A percentile compares a stretch with the other conserved stretches of the same genome.
phyloP scores from a whole-genome alignment of 2,888 invertebrate genomes.

The Embidobia sp. region DNA sequence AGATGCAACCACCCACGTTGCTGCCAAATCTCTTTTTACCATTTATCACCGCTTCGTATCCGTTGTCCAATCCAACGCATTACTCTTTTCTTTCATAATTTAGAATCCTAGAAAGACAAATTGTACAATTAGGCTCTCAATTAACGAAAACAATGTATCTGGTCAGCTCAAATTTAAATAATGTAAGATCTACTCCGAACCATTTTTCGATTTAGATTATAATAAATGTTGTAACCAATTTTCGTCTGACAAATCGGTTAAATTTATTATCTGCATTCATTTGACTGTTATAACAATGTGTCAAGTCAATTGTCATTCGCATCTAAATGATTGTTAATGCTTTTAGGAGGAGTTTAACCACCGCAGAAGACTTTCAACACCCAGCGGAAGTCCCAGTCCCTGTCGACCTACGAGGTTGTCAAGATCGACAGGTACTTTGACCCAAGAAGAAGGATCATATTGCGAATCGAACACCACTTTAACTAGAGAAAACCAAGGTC shows the following conservation, averaged over 20 bases:
- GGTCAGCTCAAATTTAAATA: too few species aligned
- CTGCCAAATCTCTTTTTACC: constrained; percentile 41
- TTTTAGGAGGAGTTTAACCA: constrained; percentile 86
- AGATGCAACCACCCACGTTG: constrained; percentile 72
- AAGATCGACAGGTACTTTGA: constrained; percentile 79
- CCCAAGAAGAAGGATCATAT: constrained; percentile 78
- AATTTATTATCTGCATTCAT: too few species aligned
- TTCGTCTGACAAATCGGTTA: too few species aligned
- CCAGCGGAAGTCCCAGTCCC: constrained; percentile 86
- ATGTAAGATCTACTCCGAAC: too few species aligned
- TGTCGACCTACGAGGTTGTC: constrained; percentile 84
- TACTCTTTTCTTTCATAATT: too few species aligned
- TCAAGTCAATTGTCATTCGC: too few species aligned
- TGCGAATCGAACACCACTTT: constrained; percentile 81
- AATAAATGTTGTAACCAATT: too few species aligned
- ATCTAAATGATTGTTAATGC: constrained; percentile 20
- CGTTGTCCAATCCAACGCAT: not conserved
- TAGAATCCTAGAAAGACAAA: too few species aligned
- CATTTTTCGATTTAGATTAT: too few species aligned
- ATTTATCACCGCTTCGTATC: constrained; percentile 50
- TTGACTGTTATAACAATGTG: too few species aligned
- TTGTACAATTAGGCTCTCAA: too few species aligned
- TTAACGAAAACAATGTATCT: too few species aligned
- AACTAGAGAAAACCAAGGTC: constrained; percentile 80
- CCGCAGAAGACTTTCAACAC: constrained; percentile 89